A percentile compares a stretch with the other conserved stretches of the same genome.
Conservation (phyloP, 2,888 invertebrate genomes). For the Epinotia demarniana region DNA sequence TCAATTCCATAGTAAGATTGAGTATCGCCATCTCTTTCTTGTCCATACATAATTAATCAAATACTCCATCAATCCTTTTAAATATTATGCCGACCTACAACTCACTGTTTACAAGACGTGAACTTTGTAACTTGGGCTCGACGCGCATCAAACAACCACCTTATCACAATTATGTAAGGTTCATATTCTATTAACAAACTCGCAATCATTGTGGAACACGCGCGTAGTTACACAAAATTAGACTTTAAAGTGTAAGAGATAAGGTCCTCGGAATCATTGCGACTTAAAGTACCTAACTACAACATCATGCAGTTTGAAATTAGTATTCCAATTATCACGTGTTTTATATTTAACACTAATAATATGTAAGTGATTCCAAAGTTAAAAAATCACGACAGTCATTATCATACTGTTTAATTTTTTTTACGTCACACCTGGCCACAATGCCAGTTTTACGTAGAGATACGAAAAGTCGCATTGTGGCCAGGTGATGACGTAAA, state of each 20-base stretch:
- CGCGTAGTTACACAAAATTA: not conserved
- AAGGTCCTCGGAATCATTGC: not conserved
- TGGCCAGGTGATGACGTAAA: too few relatives aligned
- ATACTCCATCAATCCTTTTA: constrained; percentile 24
- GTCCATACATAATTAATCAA: too few relatives aligned
- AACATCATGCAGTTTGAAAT: too few relatives aligned
- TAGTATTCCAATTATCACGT: too few relatives aligned
- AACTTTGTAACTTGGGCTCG: constrained; percentile 22
- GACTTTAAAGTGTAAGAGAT: not conserved
- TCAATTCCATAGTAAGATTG: not conserved
- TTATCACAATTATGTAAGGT: not conserved
- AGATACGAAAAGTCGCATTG: too few relatives aligned
- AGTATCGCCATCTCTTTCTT: constrained; percentile 24
- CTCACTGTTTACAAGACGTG: constrained; percentile 20
- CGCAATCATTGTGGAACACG: constrained; percentile 9
- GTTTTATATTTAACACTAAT: too few relatives aligned
- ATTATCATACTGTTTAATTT: too few relatives aligned
- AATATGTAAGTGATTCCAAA: too few relatives aligned
- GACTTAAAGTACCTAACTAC: not conserved
- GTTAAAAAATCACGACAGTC: too few relatives aligned
- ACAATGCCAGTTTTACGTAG: too few relatives aligned
- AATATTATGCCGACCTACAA: constrained; percentile 12
- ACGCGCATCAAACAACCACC: not conserved
- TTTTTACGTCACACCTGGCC: too few relatives aligned
- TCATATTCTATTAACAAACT: not conserved